These are phyloP conservation scores for Pentamera pediparva DNA, from an alignment of 53 echinoderm and acorn worm genomes.

Conservation along the genomic window DNA sequence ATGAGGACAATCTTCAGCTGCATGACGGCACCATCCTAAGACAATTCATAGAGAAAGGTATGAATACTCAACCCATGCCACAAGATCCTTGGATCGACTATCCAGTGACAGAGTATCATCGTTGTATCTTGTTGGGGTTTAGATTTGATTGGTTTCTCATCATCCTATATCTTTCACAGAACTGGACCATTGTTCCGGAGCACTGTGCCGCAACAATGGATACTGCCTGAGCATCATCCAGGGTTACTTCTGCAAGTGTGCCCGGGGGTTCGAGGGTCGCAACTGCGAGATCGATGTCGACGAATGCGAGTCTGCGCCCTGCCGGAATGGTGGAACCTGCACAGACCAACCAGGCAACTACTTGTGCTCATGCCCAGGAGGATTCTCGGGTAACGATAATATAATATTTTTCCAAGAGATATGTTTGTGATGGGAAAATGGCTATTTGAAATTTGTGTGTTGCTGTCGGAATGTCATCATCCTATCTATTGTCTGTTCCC, in stretches of 20 bases:
- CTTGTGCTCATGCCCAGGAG: slow-evolving; percentile 38
- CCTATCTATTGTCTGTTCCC: no score
- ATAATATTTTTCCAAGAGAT: neutral
- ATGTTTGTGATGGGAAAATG: no score
- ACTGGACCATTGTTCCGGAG: slow-evolving; percentile 44
- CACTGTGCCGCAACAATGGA: slow-evolving; percentile 50
- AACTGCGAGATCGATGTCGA: slow-evolving; percentile 56
- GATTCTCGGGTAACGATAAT: slow-evolving; percentile 46
- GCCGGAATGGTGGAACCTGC: slow-evolving; percentile 55
- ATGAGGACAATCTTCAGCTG: no score
- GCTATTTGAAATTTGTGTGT: no score
- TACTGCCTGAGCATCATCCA: slow-evolving; percentile 51
- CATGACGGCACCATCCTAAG: no score
- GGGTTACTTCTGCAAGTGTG: slow-evolving; percentile 52
- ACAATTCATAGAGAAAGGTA: no score
- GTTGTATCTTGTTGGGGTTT: no score
- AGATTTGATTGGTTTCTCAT: neutral
- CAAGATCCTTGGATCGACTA: no score
- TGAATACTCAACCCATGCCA: no score
- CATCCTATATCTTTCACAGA: slow-evolving; percentile 18
- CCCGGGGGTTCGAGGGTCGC: slow-evolving; percentile 49
- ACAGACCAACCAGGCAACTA: slow-evolving; percentile 38
- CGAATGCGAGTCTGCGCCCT: slow-evolving; percentile 46
- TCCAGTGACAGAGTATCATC: neutral
- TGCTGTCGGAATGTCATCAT: no score